These are phyloP conservation scores for Operophtera brumata DNA, from an alignment of 2,888 invertebrate species.

Conservation along the genomic window DNA sequence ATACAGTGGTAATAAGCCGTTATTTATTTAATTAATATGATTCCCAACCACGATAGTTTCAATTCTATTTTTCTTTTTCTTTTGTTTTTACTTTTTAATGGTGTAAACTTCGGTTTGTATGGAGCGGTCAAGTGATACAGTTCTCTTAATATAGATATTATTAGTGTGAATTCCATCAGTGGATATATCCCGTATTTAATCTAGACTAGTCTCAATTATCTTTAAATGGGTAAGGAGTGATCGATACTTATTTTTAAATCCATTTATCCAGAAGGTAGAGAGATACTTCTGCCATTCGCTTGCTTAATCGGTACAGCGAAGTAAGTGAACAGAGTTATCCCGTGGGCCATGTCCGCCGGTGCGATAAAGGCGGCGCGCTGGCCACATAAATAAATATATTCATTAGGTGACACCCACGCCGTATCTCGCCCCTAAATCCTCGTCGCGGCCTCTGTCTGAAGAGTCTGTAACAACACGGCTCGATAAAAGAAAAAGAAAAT, in stretches of 20 bases:
- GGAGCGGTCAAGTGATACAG: too few species aligned
- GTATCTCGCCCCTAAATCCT: slow-evolving; percentile 77
- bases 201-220: not conserved
- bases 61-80: too few species aligned
- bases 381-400: slow-evolving; percentile 77
- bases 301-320: slow-evolving; percentile 28
- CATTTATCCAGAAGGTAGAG: slow-evolving; percentile 14
- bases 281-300: slow-evolving; percentile 6
- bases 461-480: slow-evolving; percentile 47
- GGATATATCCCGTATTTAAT: not conserved
- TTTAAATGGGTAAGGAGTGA: not conserved
- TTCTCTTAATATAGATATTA: too few species aligned
- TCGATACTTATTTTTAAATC: not conserved
- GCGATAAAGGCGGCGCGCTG: slow-evolving; percentile 62
- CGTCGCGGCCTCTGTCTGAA: slow-evolving; percentile 66
- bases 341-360: slow-evolving; percentile 52
- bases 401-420: slow-evolving; percentile 79
- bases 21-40: too few species aligned
- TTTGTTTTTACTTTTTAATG: too few species aligned
- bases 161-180: too few species aligned
- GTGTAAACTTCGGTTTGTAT: too few species aligned
- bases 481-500: slow-evolving; percentile 48
- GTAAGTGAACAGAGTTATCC: slow-evolving; percentile 28
- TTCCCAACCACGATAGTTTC: too few species aligned
- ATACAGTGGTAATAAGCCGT: too few species aligned